Conservation (phyloP, 2,888 invertebrate species). For the Allophyes oxyacanthae region DNA sequence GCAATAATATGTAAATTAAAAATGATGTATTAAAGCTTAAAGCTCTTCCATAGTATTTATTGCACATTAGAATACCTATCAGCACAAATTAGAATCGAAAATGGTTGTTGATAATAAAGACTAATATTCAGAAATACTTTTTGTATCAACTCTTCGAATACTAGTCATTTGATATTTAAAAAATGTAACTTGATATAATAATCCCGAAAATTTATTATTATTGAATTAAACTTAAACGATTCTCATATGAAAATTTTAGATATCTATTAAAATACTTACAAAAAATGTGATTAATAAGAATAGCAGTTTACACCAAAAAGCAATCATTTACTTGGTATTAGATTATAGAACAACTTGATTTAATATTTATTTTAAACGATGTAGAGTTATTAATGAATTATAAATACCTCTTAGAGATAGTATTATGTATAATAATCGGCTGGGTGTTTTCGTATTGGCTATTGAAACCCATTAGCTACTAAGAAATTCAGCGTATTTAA, state of each 20-base stretch:
- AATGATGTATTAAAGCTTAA: constrained; percentile 4
- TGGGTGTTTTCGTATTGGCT: constrained; percentile 37
- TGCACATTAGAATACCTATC: constrained; percentile 50
- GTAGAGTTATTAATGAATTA: constrained; percentile 47
- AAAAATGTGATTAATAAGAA: constrained; percentile 32
- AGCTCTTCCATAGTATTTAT: constrained; percentile 51
- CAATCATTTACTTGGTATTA: constrained; percentile 48
- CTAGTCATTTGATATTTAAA: constrained; percentile 10
- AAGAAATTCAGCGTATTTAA: constrained; percentile 54
- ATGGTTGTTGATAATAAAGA: constrained; percentile 32
- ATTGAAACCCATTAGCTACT: constrained; percentile 34
- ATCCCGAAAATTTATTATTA: not conserved
- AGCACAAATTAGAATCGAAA: constrained; percentile 38
- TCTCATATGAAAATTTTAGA: constrained; percentile 31
- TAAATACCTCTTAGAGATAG: constrained; percentile 54
- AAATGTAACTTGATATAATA: constrained; percentile 1
- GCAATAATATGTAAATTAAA: constrained; percentile 14
- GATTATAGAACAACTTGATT: constrained; percentile 35
- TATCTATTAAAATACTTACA: no score
- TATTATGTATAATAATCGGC: constrained; percentile 37
- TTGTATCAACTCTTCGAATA: constrained; percentile 9
- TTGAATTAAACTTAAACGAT: constrained; percentile 2
- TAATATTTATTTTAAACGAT: constrained; percentile 27
- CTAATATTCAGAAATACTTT: constrained; percentile 25
- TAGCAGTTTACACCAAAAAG: constrained; percentile 51